These are phyloP conservation scores for Ptychadena robeensis DNA, from an alignment of 2,797 vertebrate genomes.

Conservation along the genomic window DNA sequence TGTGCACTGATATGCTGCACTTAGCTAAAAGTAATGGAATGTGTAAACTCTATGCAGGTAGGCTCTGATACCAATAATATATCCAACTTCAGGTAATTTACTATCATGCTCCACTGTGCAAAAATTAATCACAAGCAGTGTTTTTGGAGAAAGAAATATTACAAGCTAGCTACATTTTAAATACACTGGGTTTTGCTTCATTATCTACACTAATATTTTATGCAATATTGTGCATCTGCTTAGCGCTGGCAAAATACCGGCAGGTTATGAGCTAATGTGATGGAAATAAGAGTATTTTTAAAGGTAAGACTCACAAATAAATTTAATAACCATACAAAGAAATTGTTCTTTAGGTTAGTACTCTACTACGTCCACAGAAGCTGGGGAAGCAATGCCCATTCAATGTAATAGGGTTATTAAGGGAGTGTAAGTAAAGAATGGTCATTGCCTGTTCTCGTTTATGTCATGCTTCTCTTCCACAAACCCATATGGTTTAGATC, in stretches of 20 bases:
- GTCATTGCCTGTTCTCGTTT: too few relatives aligned
- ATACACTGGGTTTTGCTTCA: neutral
- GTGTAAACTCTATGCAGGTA: neutral
- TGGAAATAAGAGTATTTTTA: neutral
- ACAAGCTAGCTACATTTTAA: neutral
- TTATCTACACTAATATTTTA: neutral
- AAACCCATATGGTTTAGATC: too few relatives aligned
- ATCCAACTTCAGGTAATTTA: constrained; percentile 7
- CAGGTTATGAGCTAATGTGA: neutral
- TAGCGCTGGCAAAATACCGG: neutral
- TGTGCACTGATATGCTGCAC: constrained; percentile 7
- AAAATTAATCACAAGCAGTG: constrained; percentile 3
- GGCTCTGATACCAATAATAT: constrained; percentile 12
- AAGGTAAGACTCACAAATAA: too few relatives aligned
- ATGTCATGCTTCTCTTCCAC: too few relatives aligned
- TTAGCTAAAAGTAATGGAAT: constrained; percentile 20
- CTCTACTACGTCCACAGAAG: too few relatives aligned
- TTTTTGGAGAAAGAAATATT: constrained; percentile 14
- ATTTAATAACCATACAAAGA: too few relatives aligned
- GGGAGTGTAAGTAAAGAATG: too few relatives aligned
- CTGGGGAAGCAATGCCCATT: too few relatives aligned
- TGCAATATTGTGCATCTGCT: neutral
- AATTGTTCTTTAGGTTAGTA: too few relatives aligned
- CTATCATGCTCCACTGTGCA: constrained; percentile 11
- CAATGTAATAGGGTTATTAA: too few relatives aligned